Evolutionary conservation across 2,888 invertebrate species (phyloP).

Genomic region (Mythimna impura): DNA sequence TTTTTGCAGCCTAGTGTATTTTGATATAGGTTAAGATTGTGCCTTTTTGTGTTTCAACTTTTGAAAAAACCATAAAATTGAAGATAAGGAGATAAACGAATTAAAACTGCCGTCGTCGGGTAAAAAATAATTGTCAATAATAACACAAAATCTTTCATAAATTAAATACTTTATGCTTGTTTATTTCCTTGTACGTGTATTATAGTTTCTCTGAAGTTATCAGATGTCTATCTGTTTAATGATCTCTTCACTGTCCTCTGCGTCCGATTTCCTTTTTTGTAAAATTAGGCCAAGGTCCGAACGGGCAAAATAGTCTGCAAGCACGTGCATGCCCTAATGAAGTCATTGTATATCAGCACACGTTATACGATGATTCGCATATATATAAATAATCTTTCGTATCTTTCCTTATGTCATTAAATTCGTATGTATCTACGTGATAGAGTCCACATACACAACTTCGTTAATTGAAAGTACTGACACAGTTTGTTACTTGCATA

Average conservation of each 20-base stretch:
- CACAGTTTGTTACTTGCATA: constrained; percentile 30
- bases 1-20: not conserved
- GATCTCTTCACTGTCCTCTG: constrained; percentile 6
- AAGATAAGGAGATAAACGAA: constrained; percentile 10
- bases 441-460: constrained; percentile 76
- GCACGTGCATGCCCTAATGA: constrained; percentile 46
- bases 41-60: not conserved
- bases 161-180: not conserved
- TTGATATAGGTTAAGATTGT: not conserved
- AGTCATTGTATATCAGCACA: constrained; percentile 46
- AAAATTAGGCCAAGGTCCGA: constrained; percentile 45
- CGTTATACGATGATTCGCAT: constrained; percentile 38
- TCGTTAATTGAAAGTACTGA: constrained; percentile 40
- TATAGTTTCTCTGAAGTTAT: constrained; percentile 16
- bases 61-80: not conserved
- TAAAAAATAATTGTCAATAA: not conserved
- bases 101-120: not conserved
- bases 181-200: not conserved
- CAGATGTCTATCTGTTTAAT: constrained; percentile 22
- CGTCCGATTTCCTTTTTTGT: constrained; percentile 34
- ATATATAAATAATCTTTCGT: constrained; percentile 67
- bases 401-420: constrained; percentile 69
- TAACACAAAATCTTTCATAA: constrained; percentile 11
- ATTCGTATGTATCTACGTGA: constrained; percentile 77
- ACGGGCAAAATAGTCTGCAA: constrained; percentile 14